Base-by-base conservation (phyloP, 1,140 invertebrate species). In the Neodiprion virginianus region DNA sequence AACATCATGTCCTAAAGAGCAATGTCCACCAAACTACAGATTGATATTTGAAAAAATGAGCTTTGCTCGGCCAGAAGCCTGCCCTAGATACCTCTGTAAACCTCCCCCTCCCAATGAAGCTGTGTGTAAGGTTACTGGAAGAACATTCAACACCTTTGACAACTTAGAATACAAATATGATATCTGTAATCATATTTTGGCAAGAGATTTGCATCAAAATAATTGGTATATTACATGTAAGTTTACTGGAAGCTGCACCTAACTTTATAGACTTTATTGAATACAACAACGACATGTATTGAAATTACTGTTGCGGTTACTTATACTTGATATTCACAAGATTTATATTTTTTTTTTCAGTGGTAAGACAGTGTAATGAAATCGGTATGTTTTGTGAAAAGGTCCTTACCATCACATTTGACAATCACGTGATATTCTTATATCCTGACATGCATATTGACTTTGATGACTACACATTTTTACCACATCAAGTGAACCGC, bases 91-190 rank as follows among this genome's bases (percentile, higher is more conserved):
- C 78, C 86, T 88, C 5, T 95, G 94, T 77, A 87, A 90, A 17
- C 91, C 91, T 2, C 89, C 91, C 2, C 88, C 89, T 1, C 88
- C 90, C 14, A 89, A 90, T 3, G 92, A 93, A 72, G 90, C 89
- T 23, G 87, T 91, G 67, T 96, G 95, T 81, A 93, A 94, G 77
- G 85, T 96, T 1, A 94, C 92, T 17, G 93, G 94, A 7, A 91
- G 92, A 72, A 93, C 92, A 3, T 93, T 96, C 79, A 92, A 90
- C 72, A 96, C 95, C 0, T 96, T 96, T 77, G 95, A 96, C 84
- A 92, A 92, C 8, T 89, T 91, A 0, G 91, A 95, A 69, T 94
- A 91, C 73, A 94, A 94, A 78, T 94, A 95, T 77, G 94, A 95
- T 75, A 89, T 94, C 12, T 96, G 95, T 82, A 92, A 94, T 86